Evolutionary conservation across 2,113 vertebrate species (phyloP).

Genomic region (Lycocorax pyrrhopterus): DNA sequence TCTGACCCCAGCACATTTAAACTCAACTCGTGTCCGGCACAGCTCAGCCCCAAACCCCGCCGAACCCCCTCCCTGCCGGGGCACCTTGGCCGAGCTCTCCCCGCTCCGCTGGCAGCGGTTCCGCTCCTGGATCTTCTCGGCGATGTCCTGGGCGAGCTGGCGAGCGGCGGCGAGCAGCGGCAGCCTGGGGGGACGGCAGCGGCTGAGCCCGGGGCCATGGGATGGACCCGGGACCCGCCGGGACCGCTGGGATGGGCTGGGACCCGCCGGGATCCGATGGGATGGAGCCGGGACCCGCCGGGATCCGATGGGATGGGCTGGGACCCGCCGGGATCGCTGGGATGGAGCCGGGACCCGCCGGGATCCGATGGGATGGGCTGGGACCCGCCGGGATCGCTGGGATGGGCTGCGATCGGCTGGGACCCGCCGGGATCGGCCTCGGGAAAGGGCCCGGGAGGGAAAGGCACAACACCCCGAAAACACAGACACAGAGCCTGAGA

Average conservation of each 20-base stretch:
- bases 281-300: too few relatives aligned
- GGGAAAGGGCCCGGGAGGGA: too few relatives aligned
- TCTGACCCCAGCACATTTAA: not conserved
- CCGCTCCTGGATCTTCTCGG: conserved; percentile 89
- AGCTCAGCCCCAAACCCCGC: not conserved
- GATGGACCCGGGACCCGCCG: too few relatives aligned
- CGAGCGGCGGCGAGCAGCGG: conserved; percentile 85
- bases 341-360: not conserved
- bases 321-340: too few relatives aligned
- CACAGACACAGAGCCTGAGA: too few relatives aligned
- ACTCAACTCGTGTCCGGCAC: too few relatives aligned
- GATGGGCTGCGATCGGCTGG: not conserved
- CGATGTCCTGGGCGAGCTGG: conserved; percentile 86
- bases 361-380: not conserved
- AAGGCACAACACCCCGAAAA: too few relatives aligned
- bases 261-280: not conserved
- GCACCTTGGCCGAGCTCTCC: conserved; percentile 87
- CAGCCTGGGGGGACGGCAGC: conserved; percentile 71
- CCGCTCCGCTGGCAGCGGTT: conserved; percentile 85
- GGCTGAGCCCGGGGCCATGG: not conserved
- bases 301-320: too few relatives aligned
- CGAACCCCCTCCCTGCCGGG: not conserved
- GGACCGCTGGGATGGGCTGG: too few relatives aligned
- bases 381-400: too few relatives aligned
- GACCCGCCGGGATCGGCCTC: too few relatives aligned